Conservation (phyloP, 2,113 vertebrate species). For the Furnarius figulus region DNA sequence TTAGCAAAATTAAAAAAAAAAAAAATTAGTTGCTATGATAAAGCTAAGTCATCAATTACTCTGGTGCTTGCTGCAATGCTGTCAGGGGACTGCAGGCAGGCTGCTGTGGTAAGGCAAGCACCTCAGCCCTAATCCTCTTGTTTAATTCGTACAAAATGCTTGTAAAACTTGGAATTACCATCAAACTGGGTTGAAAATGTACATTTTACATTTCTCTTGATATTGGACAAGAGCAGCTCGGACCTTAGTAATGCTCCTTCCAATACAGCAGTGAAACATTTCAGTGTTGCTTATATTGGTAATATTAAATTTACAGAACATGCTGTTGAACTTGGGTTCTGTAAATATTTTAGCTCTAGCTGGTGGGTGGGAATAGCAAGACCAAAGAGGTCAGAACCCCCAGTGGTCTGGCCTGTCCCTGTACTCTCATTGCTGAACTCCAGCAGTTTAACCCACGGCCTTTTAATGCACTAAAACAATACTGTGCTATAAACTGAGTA, state of each 20-base stretch:
- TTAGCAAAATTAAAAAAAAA: neutral
- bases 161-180: neutral
- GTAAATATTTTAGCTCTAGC: neutral
- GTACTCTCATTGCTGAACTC: neutral
- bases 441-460: neutral
- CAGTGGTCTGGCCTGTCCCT: neutral
- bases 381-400: neutral
- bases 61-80: neutral
- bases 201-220: neutral
- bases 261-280: neutral
- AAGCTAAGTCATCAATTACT: constrained; percentile 2
- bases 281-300: neutral
- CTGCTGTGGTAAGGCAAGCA: neutral
- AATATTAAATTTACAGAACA: neutral
- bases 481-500: neutral
- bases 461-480: neutral
- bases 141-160: neutral
- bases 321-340: neutral
- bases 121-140: neutral
- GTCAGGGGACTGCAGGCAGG: neutral
- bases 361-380: neutral
- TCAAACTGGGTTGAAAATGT: neutral
- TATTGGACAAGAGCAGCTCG: neutral
- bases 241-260: neutral
- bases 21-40: constrained; percentile 12